A percentile compares a stretch with the other conserved stretches of the same genome.
Evolutionary conservation across 2,797 vertebrate genomes (phyloP).

Genomic region (Hydrophis major): DNA sequence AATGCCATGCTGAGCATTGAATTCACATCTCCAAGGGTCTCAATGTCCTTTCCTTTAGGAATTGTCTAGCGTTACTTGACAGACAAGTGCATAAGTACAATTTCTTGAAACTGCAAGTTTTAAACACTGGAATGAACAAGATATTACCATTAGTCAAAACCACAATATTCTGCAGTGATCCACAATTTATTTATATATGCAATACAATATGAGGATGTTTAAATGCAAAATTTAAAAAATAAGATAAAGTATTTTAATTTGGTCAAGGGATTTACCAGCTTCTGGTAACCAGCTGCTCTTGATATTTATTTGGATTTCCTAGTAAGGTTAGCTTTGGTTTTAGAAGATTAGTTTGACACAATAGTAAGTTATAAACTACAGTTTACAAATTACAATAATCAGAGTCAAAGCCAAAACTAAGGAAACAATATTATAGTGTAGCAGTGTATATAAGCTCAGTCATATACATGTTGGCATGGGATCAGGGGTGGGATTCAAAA

Average conservation of each 20-base stretch:
- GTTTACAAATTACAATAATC: not conserved
- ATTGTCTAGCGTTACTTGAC: not conserved
- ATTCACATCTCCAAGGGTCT: not conserved
- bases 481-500: too few species aligned
- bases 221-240: not conserved
- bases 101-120: not conserved
- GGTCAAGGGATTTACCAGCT: not conserved
- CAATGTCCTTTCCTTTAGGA: not conserved
- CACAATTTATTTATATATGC: not conserved
- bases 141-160: not conserved
- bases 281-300: not conserved
- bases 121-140: not conserved
- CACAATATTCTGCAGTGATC: too few species aligned
- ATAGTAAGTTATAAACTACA: not conserved
- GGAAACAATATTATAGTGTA: not conserved
- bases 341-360: not conserved
- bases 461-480: not conserved
- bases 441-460: not conserved
- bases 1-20: not conserved
- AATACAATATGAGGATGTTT: not conserved
- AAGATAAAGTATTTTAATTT: not conserved
- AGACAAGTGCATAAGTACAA: not conserved
- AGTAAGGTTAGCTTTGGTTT: not conserved
- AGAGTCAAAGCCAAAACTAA: not conserved
- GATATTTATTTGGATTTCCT: not conserved